Evolutionary conservation across 2,888 invertebrate genomes (phyloP).

Genomic region (Torymus texanus): DNA sequence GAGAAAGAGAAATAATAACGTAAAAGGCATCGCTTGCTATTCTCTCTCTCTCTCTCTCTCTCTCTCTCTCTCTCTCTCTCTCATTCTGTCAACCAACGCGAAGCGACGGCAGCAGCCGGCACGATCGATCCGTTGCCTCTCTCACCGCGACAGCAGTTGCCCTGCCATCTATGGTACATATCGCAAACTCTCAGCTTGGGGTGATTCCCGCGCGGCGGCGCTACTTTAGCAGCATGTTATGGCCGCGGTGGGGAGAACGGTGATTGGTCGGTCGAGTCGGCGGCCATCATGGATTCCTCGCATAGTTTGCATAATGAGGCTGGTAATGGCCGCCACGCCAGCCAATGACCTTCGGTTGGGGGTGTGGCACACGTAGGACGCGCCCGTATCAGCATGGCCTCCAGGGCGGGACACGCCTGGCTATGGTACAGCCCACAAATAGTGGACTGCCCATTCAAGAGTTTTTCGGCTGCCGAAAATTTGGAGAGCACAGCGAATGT

Average conservation of each 20-base stretch:
- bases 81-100: too few species aligned
- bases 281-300: slow-evolving; percentile 77
- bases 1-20: neutral
- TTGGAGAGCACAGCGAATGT: too few species aligned
- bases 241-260: slow-evolving; percentile 64
- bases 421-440: too few species aligned
- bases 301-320: slow-evolving; percentile 69
- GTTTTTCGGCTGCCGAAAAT: slow-evolving; percentile 22
- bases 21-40: too few species aligned
- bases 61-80: too few species aligned
- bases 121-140: slow-evolving; percentile 6
- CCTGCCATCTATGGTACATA: slow-evolving; percentile 67
- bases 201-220: slow-evolving; percentile 65
- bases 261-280: slow-evolving; percentile 74
- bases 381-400: slow-evolving; percentile 31
- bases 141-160: slow-evolving; percentile 55
- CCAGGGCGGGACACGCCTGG: slow-evolving; percentile 41
- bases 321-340: slow-evolving; percentile 70
- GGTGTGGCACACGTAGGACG: slow-evolving; percentile 57
- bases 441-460: too few species aligned
- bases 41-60: too few species aligned
- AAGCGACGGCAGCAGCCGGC: neutral
- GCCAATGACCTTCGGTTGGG: slow-evolving; percentile 66
- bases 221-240: slow-evolving; percentile 61
- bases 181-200: slow-evolving; percentile 62